Evolutionary conservation across 2,113 vertebrate species (phyloP).

Genomic region (Eira barbara): DNA sequence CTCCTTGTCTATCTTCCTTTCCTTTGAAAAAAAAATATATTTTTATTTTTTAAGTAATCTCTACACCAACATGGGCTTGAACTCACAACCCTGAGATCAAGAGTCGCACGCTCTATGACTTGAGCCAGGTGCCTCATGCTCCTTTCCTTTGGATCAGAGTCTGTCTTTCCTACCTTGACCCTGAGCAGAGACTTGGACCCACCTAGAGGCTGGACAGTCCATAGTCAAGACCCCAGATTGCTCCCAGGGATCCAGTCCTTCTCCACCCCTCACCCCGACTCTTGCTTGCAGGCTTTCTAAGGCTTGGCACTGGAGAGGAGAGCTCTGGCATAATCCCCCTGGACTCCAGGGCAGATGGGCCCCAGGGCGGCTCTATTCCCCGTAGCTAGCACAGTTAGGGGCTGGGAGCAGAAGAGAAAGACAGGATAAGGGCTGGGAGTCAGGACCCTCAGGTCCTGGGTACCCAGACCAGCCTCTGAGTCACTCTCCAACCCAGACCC

Average conservation of each 20-base stretch:
- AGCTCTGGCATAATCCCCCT: constrained; percentile 56
- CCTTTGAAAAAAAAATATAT: not conserved
- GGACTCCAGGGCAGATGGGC: not conserved
- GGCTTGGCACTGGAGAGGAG: not conserved
- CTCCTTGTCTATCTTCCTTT: not conserved
- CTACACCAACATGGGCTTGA: not conserved
- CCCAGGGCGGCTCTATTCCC: not conserved
- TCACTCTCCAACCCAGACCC: not conserved
- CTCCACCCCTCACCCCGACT: not conserved
- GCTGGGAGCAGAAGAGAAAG: not conserved
- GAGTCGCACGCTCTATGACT: not conserved
- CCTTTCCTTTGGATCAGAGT: not conserved
- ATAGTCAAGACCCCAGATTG: not conserved
- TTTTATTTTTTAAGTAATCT: not conserved
- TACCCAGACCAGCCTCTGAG: not conserved
- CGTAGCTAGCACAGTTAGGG: not conserved
- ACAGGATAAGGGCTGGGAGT: not conserved
- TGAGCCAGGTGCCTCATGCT: not conserved
- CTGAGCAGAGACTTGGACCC: not conserved
- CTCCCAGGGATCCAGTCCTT: not conserved
- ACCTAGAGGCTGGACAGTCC: not conserved
- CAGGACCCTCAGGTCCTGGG: not conserved
- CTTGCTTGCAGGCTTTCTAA: not conserved
- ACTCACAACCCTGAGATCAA: not conserved
- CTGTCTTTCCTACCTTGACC: not conserved